phyloP scores from a whole-genome alignment of 2,797 vertebrate species.

The Megalops cyprinoides region DNA sequence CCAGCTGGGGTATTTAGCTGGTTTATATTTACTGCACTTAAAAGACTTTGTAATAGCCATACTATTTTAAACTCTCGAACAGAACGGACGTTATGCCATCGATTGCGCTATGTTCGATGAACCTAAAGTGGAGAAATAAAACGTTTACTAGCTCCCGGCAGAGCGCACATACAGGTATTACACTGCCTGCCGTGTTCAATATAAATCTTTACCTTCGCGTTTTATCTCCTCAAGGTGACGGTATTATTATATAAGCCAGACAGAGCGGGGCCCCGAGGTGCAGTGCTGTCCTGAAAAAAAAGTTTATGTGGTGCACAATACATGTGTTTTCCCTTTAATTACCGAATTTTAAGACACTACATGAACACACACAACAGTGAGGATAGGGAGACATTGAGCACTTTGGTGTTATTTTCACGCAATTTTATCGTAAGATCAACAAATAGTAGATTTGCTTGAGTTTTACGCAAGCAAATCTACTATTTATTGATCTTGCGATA shows the following conservation, averaged over 20 bases:
- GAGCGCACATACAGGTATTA: conserved; percentile 40
- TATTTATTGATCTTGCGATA: too few species aligned
- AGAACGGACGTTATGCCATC: conserved; percentile 47
- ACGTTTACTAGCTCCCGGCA: conserved; percentile 19
- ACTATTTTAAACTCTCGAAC: conserved; percentile 53
- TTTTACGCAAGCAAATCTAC: too few species aligned
- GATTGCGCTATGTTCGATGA: conserved; percentile 40
- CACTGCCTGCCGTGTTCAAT: conserved; percentile 46
- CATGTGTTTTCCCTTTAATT: background rate
- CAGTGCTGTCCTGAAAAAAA: background rate
- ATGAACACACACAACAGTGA: background rate
- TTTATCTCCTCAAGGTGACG: conserved; percentile 54
- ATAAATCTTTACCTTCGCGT: conserved; percentile 45
- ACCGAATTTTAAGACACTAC: background rate
- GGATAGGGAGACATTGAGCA: background rate
- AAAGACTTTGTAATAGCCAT: conserved; percentile 66
- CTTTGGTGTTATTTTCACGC: conserved; percentile 18
- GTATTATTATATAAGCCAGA: conserved; percentile 22
- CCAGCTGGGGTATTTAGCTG: conserved; percentile 63
- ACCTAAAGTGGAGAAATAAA: conserved; percentile 33
- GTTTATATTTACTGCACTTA: conserved; percentile 57
- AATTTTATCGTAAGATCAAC: background rate
- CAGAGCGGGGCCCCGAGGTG: background rate
- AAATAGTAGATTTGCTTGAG: too few species aligned
- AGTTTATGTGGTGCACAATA: conserved; percentile 21